Percentiles rank a stretch among this genome's conserved stretches.
phyloP scores from a whole-genome alignment of 2,888 invertebrate genomes.

The Hirtodrosophila confusa region DNA sequence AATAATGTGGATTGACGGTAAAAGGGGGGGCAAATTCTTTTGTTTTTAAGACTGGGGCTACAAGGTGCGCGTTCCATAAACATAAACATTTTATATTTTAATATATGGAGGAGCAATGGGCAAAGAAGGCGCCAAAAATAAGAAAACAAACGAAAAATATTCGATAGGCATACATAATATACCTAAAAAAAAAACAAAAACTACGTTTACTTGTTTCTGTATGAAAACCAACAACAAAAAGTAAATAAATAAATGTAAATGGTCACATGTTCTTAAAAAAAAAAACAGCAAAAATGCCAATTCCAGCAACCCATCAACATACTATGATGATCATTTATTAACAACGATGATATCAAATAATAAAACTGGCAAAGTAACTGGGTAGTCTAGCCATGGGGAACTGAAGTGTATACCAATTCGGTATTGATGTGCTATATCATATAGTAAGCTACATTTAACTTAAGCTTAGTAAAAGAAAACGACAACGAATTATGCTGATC shows the following conservation, averaged over 20 bases:
- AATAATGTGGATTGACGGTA: slow-evolving; percentile 31
- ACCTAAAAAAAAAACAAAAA: slow-evolving; percentile 10
- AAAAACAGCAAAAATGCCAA: slow-evolving; percentile 4
- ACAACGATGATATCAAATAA: slow-evolving; percentile 19
- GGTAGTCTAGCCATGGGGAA: too few relatives aligned
- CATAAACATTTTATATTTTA: slow-evolving; percentile 10
- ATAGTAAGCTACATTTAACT: too few relatives aligned
- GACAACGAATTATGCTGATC: too few relatives aligned
- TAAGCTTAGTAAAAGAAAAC: too few relatives aligned
- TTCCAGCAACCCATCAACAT: too few relatives aligned
- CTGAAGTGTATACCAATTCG: too few relatives aligned
- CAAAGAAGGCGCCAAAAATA: slow-evolving; percentile 11
- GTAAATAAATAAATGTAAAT: slow-evolving; percentile 50
- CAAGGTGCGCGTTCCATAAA: slow-evolving; percentile 20
- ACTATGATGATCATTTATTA: slow-evolving; percentile 15
- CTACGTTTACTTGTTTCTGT: slow-evolving; percentile 46
- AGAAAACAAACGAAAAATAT: slow-evolving; percentile 13
- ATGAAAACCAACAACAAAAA: slow-evolving; percentile 25
- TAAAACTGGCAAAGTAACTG: slow-evolving; percentile 1
- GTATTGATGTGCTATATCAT: too few relatives aligned
- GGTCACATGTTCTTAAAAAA: slow-evolving; percentile 35
- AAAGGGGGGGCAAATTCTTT: slow-evolving; percentile 1
- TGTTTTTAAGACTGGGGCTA: slow-evolving; percentile 13
- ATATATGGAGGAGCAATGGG: slow-evolving; percentile 19
- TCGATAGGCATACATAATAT: slow-evolving; percentile 25